Evolutionary conservation across 2,888 invertebrate species (phyloP).

Genomic region (Leptopilina myrica): DNA sequence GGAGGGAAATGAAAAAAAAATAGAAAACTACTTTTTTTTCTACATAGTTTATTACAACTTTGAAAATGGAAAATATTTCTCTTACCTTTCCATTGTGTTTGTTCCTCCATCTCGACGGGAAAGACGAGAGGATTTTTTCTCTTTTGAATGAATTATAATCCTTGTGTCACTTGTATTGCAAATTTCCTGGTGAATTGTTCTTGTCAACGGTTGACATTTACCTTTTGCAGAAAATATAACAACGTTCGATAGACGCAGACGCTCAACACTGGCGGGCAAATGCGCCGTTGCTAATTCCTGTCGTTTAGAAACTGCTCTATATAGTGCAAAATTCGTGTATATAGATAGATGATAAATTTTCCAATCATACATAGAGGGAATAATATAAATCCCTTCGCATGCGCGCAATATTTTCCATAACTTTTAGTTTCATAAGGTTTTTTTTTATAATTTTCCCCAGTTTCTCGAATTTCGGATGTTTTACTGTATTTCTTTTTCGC

Average conservation of each 20-base stretch:
- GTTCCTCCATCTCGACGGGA: constrained; percentile 49
- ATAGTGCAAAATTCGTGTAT: constrained; percentile 31
- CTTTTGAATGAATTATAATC: no score
- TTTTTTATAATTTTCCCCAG: no score
- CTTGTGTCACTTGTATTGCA: background rate
- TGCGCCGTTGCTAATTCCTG: constrained; percentile 53
- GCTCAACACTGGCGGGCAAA: constrained; percentile 51
- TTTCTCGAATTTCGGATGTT: no score
- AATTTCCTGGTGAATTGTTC: constrained; percentile 44
- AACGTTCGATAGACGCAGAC: constrained; percentile 57
- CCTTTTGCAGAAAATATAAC: constrained; percentile 40
- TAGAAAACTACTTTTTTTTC: no score
- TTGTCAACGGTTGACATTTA: constrained; percentile 52
- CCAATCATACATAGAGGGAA: background rate
- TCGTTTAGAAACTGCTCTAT: constrained; percentile 4
- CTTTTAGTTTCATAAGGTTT: no score
- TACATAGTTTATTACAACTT: background rate
- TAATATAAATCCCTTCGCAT: no score
- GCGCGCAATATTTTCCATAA: no score
- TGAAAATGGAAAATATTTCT: background rate
- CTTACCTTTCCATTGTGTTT: constrained; percentile 53
- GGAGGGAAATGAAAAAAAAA: no score
- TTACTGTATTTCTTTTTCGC: no score
- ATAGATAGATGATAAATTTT: constrained; percentile 13
- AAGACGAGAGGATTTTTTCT: constrained; percentile 1